Percentiles rank a stretch among this genome's conserved stretches.
These are phyloP conservation scores for Pitangus sulphuratus DNA, from an alignment of 2,797 vertebrate species.

Conservation along the genomic window DNA sequence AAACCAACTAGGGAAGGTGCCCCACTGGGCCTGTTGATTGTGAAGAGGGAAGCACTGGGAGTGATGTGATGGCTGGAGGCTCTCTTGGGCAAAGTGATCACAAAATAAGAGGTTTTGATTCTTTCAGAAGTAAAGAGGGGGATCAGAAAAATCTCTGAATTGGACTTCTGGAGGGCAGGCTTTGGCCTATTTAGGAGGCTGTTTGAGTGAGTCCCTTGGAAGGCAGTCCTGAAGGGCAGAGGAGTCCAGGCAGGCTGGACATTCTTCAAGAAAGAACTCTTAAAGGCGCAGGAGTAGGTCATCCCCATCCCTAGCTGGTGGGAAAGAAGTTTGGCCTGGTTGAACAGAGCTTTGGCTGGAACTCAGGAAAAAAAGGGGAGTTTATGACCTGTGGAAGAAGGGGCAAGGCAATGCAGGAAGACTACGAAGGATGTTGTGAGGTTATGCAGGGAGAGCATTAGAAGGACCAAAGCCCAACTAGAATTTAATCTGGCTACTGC, in stretches of 20 bases:
- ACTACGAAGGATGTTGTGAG: not conserved
- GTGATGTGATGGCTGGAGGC: not conserved
- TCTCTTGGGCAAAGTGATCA: not conserved
- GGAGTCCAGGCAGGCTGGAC: not conserved
- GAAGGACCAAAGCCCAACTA: not conserved
- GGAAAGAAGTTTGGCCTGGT: not conserved
- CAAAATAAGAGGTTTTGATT: not conserved
- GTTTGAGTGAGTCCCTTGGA: not conserved
- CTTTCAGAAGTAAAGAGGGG: not conserved
- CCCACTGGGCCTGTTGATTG: not conserved
- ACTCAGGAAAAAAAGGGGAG: not conserved
- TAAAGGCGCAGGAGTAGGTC: not conserved
- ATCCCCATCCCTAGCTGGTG: not conserved
- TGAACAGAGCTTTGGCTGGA: not conserved
- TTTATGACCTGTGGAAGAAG: not conserved
- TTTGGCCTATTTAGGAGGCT: not conserved
- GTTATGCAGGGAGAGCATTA: not conserved
- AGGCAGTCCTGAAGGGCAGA: not conserved
- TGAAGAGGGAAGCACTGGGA: not conserved
- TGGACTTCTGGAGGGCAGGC: not conserved
- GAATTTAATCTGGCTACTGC: not conserved
- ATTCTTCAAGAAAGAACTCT: not conserved
- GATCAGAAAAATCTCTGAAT: not conserved
- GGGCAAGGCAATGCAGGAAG: not conserved
- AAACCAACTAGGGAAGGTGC: not conserved